Base-by-base conservation (phyloP, 2,797 vertebrate genomes). In the Menidia menidia region DNA sequence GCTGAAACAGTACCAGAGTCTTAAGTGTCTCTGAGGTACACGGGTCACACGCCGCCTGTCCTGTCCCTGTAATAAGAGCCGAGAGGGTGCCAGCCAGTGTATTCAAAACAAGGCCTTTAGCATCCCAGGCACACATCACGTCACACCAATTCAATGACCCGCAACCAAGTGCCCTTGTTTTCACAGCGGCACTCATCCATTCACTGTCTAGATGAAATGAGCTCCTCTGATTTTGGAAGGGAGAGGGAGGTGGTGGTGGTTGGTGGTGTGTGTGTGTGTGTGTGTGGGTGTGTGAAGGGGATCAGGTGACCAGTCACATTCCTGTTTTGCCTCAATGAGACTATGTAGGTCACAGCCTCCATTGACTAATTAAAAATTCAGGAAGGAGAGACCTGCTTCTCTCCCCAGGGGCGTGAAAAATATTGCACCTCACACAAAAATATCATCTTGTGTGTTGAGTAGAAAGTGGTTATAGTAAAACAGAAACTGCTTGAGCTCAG, bases 291-390 rank as follows among this genome's bases (percentile, higher is more conserved):
- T 5, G 14, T 42, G 25, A 10, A 3, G 19, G 33, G 52, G 71
- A 85, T 88, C 84, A 84, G 85, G 81, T 88, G 87, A 90, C 84
- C 80, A 68, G 68, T 70, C 58, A 66, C 73, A 78, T 68, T 83
- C 70, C 71, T 64, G 59, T 59, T 73, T 70, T 66, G 62, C 81
- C 65, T 73, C 48, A 18, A 51, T 54, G 64, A 78, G 48, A 82
- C 64, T 66, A 90, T 90, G 74, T 90, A 88, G 87, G 88, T 91
- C 89, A 81, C 78, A 89, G 76, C 79, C 74, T 86, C 73, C 82
- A 89, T 75, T 84, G 81, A 76, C 82, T 69, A 83, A 92, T 94
- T 84, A 89, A 93, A 93, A 74, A 91, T 90, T 88, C 79, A 93
- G 76, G 54, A 89, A 82, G 80, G 72, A 81, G 77, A 83, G 74